Evolutionary conservation across 2,113 vertebrate genomes (phyloP).

Genomic region (Melanocharis versteri): DNA sequence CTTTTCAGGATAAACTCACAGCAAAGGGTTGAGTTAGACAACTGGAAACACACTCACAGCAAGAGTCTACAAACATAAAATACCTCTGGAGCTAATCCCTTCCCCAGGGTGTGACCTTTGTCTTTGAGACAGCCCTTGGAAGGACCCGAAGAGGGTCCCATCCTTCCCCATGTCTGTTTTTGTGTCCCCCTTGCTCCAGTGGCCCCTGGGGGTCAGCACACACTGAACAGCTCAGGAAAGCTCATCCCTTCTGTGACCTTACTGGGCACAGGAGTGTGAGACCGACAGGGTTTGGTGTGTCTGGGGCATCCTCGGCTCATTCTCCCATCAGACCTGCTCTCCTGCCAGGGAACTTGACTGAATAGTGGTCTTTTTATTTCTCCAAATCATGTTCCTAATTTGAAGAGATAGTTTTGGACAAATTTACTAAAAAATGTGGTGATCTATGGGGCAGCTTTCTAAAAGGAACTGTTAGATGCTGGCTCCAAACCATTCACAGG

Average conservation of each 20-base stretch:
- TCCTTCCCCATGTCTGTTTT: not conserved
- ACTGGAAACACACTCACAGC: not conserved
- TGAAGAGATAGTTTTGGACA: not conserved
- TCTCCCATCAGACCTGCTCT: not conserved
- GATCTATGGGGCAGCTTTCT: not conserved
- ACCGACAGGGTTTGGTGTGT: not conserved
- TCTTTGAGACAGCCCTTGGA: not conserved
- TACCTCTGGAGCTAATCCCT: not conserved
- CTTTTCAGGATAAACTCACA: not conserved
- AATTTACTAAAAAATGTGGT: not conserved
- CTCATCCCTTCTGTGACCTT: not conserved
- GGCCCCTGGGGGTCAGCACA: not conserved
- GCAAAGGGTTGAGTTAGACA: not conserved
- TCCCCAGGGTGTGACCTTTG: not conserved
- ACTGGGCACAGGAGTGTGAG: accelerated
- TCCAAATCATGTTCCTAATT: not conserved
- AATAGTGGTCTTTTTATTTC: not conserved
- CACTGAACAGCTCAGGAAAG: not conserved
- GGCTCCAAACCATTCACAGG: not conserved
- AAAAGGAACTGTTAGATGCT: not conserved
- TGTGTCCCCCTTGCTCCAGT: not conserved
- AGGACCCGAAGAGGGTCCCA: not conserved
- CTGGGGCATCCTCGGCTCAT: accelerated
- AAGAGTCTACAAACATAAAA: not conserved
- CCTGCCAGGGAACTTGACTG: not conserved